Evolutionary conservation across 2,797 vertebrate genomes (phyloP), one percentile per base, ranked within the genome.

Genomic region (Serranus cabrilla): DNA sequence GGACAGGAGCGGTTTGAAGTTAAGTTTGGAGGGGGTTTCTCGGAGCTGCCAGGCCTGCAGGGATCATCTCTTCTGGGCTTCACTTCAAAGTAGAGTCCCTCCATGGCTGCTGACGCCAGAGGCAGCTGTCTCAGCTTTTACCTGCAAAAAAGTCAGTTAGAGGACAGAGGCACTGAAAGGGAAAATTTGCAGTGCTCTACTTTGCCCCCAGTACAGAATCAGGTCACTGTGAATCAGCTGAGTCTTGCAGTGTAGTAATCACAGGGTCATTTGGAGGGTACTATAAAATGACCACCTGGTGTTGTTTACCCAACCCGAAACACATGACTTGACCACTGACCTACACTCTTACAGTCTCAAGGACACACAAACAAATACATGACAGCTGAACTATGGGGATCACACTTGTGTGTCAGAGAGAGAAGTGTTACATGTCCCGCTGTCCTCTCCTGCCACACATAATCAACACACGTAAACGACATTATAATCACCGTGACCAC

Each of bases 41-140:
- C 63, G 12, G 75, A 61, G 55, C 34, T 70, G 25, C 27, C 31
- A 16, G 20, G 65, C 8, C 23, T 72, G 43, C 7, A 61, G 11
- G 62, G 42, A 34, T 87, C 61, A 34, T 64, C 92, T 86, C 82
- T 85, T 80, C 83, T 89, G 72, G 85, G 89, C 74, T 95, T 96
- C 75, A 94, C 94, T 64, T 95, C 91, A 70, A 95, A 95, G 86
- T 87, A 95, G 55, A 95, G 87, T 16, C 94, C 95, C 78, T 95
- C 94, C 94, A 95, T 95, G 72, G 57, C 72, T 71, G 49, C 47
- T 43, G 61, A 59, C 58, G 37, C 31, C 31, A 5, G 57, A 83
- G 66, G 50, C 25, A 60, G 77, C 27, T 2, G 58, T 31, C 39
- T 70, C 63, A 25, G 39, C 17, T 23, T 52, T 54, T 34, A 84